These are phyloP conservation scores for Myiotriccus ornatus DNA, from an alignment of 2,797 vertebrate genomes.

Conservation along the genomic window DNA sequence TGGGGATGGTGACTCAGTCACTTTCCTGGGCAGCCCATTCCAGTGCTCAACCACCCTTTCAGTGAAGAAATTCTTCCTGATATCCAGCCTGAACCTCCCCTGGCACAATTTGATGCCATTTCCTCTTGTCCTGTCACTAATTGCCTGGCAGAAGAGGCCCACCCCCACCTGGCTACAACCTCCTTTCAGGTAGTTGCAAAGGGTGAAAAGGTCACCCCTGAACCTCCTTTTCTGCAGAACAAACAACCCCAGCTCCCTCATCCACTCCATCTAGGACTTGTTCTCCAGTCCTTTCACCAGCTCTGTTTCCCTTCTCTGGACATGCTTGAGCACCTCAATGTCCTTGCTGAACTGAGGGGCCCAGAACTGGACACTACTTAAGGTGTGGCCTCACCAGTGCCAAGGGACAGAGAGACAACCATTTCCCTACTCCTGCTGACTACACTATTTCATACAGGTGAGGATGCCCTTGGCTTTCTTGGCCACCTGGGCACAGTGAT, in stretches of 20 bases:
- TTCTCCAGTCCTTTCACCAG: neutral
- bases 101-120: neutral
- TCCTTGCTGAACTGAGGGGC: accelerated
- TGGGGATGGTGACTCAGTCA: neutral
- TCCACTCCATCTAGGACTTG: neutral
- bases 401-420: accelerated
- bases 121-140: neutral
- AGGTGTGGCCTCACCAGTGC: neutral
- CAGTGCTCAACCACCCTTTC: neutral
- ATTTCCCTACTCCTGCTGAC: neutral
- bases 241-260: neutral
- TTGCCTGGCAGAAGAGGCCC: accelerated
- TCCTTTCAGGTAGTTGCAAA: neutral
- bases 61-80: neutral
- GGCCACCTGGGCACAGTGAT: accelerated
- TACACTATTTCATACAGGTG: neutral
- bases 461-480: neutral
- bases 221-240: neutral
- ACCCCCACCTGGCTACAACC: neutral
- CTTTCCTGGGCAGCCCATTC: neutral
- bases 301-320: neutral
- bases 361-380: neutral
- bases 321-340: neutral
- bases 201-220: neutral
- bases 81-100: neutral